Evolutionary conservation across 1,140 invertebrate genomes (phyloP).

Genomic region (Cataglyphis hispanica): DNA sequence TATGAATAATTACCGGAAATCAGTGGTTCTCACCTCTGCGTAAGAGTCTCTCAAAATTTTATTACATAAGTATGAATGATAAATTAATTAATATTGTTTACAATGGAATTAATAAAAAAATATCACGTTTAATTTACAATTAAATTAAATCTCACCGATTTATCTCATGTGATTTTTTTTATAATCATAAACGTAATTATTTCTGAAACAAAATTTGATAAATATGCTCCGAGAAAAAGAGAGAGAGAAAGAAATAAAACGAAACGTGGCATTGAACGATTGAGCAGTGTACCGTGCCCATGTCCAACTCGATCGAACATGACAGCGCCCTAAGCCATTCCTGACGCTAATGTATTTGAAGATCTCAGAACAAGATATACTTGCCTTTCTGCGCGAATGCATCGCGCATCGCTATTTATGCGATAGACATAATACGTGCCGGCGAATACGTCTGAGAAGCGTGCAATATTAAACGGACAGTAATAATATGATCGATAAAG

Average conservation of each 20-base stretch:
- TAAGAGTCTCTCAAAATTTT: not conserved
- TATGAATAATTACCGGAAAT: slow-evolving; percentile 9
- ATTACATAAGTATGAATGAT: not conserved
- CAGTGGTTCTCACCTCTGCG: not conserved
- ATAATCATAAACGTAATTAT: not conserved
- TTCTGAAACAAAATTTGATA: not conserved
- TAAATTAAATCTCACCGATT: not conserved
- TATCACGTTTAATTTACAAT: not conserved
- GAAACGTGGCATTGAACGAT: slow-evolving; percentile 14
- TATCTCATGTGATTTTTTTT: not conserved
- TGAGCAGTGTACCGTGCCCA: slow-evolving; percentile 21
- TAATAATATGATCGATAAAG: slow-evolving; percentile 2
- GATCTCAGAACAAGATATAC: slow-evolving; percentile 52
- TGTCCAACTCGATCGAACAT: slow-evolving; percentile 47
- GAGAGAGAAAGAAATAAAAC: slow-evolving; percentile 19
- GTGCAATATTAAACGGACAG: slow-evolving; percentile 59
- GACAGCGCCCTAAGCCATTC: slow-evolving; percentile 51
- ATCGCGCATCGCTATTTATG: slow-evolving; percentile 53
- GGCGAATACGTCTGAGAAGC: slow-evolving; percentile 24
- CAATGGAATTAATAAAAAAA: no score
- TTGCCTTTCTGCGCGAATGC: slow-evolving; percentile 47
- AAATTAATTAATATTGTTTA: not conserved
- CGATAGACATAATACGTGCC: slow-evolving; percentile 30
- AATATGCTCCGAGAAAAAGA: not conserved
- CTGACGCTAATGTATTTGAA: slow-evolving; percentile 66